Percentiles rank a stretch among this genome's conserved stretches.
phyloP scores from a whole-genome alignment of 2,888 invertebrate species.

The Didymodactylos carnosus region DNA sequence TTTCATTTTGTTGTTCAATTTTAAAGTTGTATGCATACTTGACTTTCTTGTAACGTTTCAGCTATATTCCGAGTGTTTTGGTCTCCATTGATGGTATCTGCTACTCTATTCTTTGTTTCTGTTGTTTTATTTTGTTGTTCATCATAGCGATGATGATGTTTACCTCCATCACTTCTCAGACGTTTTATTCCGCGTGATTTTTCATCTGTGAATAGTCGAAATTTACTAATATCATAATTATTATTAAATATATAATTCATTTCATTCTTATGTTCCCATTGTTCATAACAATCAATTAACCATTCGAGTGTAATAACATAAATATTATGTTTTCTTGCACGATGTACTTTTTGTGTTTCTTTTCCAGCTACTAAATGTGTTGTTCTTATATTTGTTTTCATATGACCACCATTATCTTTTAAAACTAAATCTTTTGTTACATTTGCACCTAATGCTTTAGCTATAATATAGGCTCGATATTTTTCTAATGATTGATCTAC shows the following conservation, averaged over 20 bases:
- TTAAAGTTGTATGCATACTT: no score
- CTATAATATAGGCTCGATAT: slow-evolving; percentile 4
- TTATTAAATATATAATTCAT: neutral
- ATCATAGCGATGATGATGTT: no score
- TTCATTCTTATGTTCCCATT: slow-evolving; percentile 5
- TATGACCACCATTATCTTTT: no score
- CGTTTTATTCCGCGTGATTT: no score
- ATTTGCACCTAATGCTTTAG: slow-evolving; percentile 1
- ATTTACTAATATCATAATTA: slow-evolving; percentile 3
- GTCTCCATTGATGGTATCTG: neutral
- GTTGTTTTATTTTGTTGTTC: neutral
- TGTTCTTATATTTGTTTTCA: neutral
- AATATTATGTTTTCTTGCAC: slow-evolving; percentile 6
- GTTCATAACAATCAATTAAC: slow-evolving; percentile 13
- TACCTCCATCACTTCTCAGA: no score
- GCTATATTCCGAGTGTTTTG: neutral
- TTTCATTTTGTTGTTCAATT: no score
- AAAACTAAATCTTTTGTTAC: slow-evolving; percentile 5
- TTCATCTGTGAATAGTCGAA: neutral
- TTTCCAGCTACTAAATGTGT: slow-evolving; percentile 13
- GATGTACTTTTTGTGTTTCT: slow-evolving; percentile 8
- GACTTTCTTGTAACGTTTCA: neutral
- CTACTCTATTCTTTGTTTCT: neutral
- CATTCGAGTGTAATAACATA: slow-evolving; percentile 13
- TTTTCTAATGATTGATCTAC: slow-evolving; percentile 7